These are phyloP conservation scores for Xiphophorus couchianus DNA, from an alignment of 2,113 vertebrate genomes.

Conservation along the genomic window DNA sequence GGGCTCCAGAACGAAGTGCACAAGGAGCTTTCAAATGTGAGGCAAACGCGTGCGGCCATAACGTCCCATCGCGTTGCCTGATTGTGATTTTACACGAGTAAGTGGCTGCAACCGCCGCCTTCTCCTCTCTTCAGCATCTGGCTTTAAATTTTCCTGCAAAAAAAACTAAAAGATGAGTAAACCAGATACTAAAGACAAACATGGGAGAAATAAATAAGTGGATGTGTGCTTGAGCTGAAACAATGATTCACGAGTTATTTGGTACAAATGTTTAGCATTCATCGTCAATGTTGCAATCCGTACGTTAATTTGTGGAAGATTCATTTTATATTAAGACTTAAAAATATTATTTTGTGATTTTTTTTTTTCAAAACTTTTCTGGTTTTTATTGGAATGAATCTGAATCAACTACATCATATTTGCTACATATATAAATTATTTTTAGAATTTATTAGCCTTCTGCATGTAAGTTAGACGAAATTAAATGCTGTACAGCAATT, in stretches of 20 bases:
- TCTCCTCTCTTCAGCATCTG: conserved; percentile 45
- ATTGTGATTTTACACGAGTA: conserved; percentile 70
- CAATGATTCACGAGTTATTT: conserved; percentile 31
- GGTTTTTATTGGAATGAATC: no score
- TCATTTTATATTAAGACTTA: background rate
- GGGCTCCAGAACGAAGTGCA: conserved; percentile 48
- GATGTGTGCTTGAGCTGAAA: conserved; percentile 22
- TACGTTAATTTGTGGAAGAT: background rate
- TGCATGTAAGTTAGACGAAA: no score
- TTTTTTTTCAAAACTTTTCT: no score
- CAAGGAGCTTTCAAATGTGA: conserved; percentile 58
- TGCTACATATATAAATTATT: no score
- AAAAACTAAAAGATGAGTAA: conserved; percentile 44
- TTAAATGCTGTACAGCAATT: no score
- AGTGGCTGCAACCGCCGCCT: conserved; percentile 55
- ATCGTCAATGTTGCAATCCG: background rate
- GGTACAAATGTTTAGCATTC: background rate
- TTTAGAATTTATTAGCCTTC: no score
- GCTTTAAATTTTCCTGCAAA: conserved; percentile 35
- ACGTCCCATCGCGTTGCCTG: conserved; percentile 59
- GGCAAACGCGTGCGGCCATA: conserved; percentile 64
- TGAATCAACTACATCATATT: no score
- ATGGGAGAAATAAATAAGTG: conserved; percentile 19
- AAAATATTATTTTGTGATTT: background rate
- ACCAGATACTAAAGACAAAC: conserved; percentile 39